A percentile compares a stretch with the other conserved stretches of the same genome.
Conservation (phyloP, 2,113 vertebrate species). For the Scopus umbretta region DNA sequence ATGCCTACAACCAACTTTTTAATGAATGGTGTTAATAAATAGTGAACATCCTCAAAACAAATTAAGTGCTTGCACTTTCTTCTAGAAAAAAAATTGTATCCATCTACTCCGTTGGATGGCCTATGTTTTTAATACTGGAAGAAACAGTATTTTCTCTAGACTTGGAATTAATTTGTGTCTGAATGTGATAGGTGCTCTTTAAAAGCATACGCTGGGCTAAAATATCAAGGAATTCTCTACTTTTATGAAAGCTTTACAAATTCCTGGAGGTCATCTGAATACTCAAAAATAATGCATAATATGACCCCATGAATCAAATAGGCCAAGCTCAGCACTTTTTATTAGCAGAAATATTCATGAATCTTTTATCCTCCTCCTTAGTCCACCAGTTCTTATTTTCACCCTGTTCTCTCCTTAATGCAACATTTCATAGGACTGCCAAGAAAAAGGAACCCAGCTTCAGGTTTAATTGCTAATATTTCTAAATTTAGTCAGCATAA, state of each 20-base stretch:
- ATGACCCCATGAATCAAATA: slow-evolving; percentile 55
- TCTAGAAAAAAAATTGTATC: neutral
- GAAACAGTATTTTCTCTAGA: neutral
- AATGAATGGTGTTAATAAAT: neutral
- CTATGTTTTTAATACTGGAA: neutral
- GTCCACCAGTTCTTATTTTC: slow-evolving; percentile 56
- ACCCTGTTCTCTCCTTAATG: slow-evolving; percentile 54
- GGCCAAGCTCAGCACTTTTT: slow-evolving; percentile 66
- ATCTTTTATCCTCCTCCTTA: slow-evolving; percentile 60
- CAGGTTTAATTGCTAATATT: slow-evolving; percentile 64
- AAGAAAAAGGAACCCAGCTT: slow-evolving; percentile 50
- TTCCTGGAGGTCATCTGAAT: slow-evolving; percentile 56
- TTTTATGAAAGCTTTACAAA: slow-evolving; percentile 59
- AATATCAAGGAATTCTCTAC: slow-evolving; percentile 11
- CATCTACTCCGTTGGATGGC: neutral
- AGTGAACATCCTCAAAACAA: neutral
- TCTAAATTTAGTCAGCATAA: slow-evolving; percentile 70
- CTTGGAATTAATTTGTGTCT: neutral
- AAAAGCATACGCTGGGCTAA: slow-evolving; percentile 15
- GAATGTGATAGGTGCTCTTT: neutral
- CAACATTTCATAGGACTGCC: slow-evolving; percentile 66
- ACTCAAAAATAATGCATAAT: slow-evolving; percentile 57
- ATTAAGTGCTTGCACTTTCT: neutral
- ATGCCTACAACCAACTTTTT: neutral
- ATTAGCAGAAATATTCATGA: slow-evolving; percentile 65